A percentile compares a stretch with the other conserved stretches of the same genome.
Evolutionary conservation across 2,113 vertebrate species (phyloP).

Genomic region (Anoplopoma fimbria): DNA sequence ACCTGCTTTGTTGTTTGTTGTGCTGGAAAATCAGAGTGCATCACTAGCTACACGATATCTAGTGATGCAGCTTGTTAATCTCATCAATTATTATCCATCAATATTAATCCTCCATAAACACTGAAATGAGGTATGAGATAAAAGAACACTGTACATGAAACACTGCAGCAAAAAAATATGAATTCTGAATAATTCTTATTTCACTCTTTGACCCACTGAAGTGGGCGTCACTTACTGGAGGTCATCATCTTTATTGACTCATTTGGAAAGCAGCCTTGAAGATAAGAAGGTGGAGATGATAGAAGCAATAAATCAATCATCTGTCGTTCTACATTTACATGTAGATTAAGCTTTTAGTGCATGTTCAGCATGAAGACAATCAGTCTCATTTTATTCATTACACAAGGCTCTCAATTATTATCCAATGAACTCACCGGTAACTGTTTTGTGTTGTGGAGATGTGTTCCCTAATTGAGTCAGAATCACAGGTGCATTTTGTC

Average conservation of each 20-base stretch:
- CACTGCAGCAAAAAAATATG: background rate
- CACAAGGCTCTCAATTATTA: background rate
- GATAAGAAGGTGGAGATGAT: background rate
- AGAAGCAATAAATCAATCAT: background rate
- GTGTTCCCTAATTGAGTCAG: background rate
- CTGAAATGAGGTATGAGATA: background rate
- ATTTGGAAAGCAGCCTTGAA: constrained; percentile 3
- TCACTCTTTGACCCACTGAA: background rate
- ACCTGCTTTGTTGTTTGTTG: background rate
- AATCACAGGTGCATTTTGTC: background rate
- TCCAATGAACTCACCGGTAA: background rate
- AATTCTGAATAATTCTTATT: background rate
- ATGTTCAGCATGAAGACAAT: too few relatives aligned
- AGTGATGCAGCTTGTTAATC: background rate
- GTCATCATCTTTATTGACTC: background rate
- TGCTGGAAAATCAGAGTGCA: background rate
- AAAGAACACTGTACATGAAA: background rate
- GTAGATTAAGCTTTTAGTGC: background rate
- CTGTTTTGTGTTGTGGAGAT: background rate
- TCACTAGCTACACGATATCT: background rate
- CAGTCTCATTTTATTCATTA: background rate
- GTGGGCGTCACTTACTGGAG: background rate
- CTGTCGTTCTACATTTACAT: background rate
- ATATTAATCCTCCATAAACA: background rate
- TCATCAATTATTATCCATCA: background rate